Base-by-base conservation (phyloP, 2,113 vertebrate genomes). In the Percopsis transmontana region DNA sequence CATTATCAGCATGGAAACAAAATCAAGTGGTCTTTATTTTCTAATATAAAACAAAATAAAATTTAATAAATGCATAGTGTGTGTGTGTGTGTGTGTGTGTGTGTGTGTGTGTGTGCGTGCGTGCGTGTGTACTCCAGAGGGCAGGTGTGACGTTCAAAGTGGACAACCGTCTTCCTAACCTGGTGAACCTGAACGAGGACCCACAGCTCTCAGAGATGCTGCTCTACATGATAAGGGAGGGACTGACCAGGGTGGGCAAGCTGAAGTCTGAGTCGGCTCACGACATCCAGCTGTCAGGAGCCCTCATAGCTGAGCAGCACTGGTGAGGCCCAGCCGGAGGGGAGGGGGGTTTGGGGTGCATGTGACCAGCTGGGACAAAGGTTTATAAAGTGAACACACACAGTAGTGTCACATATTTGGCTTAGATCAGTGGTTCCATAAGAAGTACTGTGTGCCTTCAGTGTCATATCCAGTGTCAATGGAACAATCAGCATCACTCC, bases 181-280 rank as follows among this genome's bases (percentile, higher is more conserved):
- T 99, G 55, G 96, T 99, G 58, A 98, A 97, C 81, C 93, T 99
- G 74, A 99, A 93, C 48, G 97, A 98, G 87, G 97, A 99, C 73
- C 97, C 97, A 27, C 97, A 98, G 86, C 92, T 98, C 58, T 99
- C 97, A 1, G 97, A 98, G 85, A 94, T 96, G 92, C 92, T 99
- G 33, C 83, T 98, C 2, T 99, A 99, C 76, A 96, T 97, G 95
- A 94, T 99, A 62, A 96, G 95, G 83, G 96, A 96, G 88, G 97
- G 96, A 27, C 85, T 84, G 60, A 99, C 95, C 48, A 96, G 94
- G 0, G 95, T 98, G 24, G 97, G 97, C 38, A 97, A 94, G 60
- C 80, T 90, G 13, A 91, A 84, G 38, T 86, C 91, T 2, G 77
- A 87, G 68, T 95, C 92, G 0, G 74, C 68, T 67, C 95, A 94